Conservation (phyloP, 2,888 invertebrate species). For the Hoplodrina blanda region DNA sequence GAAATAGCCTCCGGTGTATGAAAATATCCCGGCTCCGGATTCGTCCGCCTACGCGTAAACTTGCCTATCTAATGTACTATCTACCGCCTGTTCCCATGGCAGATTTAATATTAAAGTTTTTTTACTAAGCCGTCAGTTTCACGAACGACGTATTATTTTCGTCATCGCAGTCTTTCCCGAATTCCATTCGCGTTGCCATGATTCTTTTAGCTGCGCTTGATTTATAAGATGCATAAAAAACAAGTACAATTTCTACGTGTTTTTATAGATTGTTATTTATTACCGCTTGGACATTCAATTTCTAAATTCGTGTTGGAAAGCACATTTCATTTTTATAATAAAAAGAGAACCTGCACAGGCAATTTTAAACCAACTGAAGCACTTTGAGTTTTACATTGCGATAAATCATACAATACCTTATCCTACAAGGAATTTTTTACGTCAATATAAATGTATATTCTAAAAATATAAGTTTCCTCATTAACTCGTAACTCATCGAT, state of each 20-base stretch:
- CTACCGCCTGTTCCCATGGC: constrained; percentile 72
- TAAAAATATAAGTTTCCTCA: constrained; percentile 36
- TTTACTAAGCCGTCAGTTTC: constrained; percentile 58
- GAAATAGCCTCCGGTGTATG: constrained; percentile 63
- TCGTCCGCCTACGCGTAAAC: constrained; percentile 75
- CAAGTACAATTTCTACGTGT: constrained; percentile 44
- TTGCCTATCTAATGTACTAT: constrained; percentile 68
- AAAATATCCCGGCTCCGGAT: constrained; percentile 79
- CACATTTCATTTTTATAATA: constrained; percentile 18
- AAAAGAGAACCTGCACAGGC: constrained; percentile 6
- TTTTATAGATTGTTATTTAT: constrained; percentile 40
- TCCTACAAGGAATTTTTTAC: constrained; percentile 1
- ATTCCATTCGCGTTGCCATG: constrained; percentile 52
- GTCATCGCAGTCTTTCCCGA: constrained; percentile 51
- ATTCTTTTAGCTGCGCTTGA: constrained; percentile 50
- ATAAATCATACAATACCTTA: constrained; percentile 8
- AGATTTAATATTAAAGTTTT: constrained; percentile 63
- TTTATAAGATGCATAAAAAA: constrained; percentile 55
- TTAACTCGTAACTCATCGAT: constrained; percentile 22
- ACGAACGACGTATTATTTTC: constrained; percentile 52
- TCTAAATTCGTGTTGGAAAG: constrained; percentile 11
- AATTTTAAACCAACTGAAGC: constrained; percentile 4
- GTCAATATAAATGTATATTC: constrained; percentile 2
- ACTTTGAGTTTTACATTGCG: constrained; percentile 39
- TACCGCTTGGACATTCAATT: constrained; percentile 17